phyloP scores from a whole-genome alignment of 37 sponge, comb jelly and placozoan species.

The Geodia barretti region DNA sequence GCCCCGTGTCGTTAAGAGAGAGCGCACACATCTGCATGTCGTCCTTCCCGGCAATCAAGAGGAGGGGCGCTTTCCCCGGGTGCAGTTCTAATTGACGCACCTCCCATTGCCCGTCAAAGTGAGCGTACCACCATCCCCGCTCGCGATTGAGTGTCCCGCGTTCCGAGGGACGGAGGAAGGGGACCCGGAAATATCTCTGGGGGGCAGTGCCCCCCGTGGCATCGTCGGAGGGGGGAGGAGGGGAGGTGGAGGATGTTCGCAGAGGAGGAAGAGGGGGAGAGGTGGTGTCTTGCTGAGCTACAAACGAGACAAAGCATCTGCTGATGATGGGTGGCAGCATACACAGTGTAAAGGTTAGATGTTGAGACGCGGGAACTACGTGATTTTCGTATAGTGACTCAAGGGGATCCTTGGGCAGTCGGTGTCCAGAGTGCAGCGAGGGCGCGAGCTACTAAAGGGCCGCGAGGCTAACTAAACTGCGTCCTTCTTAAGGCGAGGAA shows the following conservation, averaged over 20 bases:
- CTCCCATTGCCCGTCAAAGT: conserved; percentile 98
- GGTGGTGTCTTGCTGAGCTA: no score
- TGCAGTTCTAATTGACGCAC: conserved; percentile 95
- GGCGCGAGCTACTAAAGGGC: no score
- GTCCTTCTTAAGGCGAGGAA: no score
- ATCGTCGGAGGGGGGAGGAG: neutral
- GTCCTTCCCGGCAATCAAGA: conserved; percentile 88
- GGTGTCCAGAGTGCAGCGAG: no score
- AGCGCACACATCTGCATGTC: conserved; percentile 99
- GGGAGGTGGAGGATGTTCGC: conserved; percentile 1
- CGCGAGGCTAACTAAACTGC: no score
- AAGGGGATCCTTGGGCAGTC: no score
- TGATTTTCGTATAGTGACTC: no score
- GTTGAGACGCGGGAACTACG: no score
- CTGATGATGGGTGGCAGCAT: no score
- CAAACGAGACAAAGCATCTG: no score
- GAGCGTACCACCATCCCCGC: conserved; percentile 99
- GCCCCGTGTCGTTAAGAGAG: conserved; percentile 91
- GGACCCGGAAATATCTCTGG: conserved; percentile 93
- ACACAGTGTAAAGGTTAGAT: no score
- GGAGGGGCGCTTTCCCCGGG: conserved; percentile 77
- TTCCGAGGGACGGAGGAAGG: conserved; percentile 80
- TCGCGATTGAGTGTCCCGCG: conserved; percentile 48
- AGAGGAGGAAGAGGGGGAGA: conserved; percentile 36
- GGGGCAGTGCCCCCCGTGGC: neutral